A percentile compares a stretch with the other conserved stretches of the same genome.
These are phyloP conservation scores for Panzeria rudis DNA, from an alignment of 2,888 invertebrate species.

Conservation along the genomic window DNA sequence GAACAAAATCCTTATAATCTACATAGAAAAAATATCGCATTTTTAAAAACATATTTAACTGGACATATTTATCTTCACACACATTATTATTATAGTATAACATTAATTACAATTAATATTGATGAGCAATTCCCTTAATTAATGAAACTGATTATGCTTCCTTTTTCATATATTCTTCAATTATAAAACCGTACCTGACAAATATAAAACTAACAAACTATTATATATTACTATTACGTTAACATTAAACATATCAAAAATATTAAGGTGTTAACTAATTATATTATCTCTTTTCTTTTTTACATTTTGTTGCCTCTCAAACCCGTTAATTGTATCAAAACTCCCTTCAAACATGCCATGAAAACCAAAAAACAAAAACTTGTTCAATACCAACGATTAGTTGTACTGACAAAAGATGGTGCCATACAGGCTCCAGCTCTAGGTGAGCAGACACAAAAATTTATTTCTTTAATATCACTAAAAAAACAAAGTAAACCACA, in stretches of 20 bases:
- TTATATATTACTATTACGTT: background rate
- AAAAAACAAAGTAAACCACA: background rate
- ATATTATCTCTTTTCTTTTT: constrained; percentile 42
- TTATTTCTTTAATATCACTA: constrained; percentile 70
- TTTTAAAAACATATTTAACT: no score
- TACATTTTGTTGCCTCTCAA: constrained; percentile 20
- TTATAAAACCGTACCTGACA: background rate
- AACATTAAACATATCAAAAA: background rate
- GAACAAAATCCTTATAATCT: no score
- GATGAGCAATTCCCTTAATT: background rate
- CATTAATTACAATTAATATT: background rate
- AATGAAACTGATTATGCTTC: no score
- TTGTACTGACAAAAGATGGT: constrained; percentile 84
- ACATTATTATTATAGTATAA: no score
- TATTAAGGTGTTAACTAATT: constrained; percentile 45
- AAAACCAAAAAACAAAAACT: no score
- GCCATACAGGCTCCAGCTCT: constrained; percentile 84
- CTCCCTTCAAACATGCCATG: constrained; percentile 14
- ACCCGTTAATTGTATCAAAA: constrained; percentile 16
- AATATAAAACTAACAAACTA: background rate
- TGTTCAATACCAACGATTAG: constrained; percentile 72
- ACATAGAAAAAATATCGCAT: no score
- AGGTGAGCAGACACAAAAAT: constrained; percentile 81
- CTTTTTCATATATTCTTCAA: background rate
- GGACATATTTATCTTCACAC: no score